Conservation (phyloP, 2,888 invertebrate species). For the Sepioteuthis lessoniana region DNA sequence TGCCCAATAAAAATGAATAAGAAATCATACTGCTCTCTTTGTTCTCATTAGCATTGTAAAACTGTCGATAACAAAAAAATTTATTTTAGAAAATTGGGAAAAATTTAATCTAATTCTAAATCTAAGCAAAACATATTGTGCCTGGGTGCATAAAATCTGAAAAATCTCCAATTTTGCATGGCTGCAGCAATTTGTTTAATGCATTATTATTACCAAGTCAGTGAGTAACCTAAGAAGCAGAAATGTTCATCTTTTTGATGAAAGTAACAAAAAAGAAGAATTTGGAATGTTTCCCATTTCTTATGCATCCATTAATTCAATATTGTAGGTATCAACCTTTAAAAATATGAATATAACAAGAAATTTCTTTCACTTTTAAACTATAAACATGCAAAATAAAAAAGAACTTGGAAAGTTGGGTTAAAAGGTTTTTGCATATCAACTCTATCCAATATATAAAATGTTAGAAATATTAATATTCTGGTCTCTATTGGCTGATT, state of each 20-base stretch:
- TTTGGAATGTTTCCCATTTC: background rate
- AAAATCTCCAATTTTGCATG: background rate
- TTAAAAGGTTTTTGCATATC: background rate
- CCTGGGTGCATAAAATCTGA: background rate
- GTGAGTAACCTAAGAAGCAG: background rate
- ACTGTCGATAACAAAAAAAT: background rate
- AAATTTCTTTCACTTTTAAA: background rate
- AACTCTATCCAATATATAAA: background rate
- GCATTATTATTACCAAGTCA: background rate
- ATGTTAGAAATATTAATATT: conserved; percentile 16
- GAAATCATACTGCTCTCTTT: background rate
- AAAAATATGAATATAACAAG: background rate
- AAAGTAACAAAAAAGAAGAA: background rate
- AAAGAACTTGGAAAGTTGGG: background rate
- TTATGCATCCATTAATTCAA: background rate
- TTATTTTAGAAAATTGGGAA: background rate
- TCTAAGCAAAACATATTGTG: background rate
- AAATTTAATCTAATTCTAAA: background rate
- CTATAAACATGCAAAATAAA: background rate
- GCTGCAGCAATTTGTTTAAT: background rate
- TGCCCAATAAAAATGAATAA: too few relatives aligned
- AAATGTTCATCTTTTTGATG: background rate
- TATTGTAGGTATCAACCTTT: background rate
- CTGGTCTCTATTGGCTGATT: background rate
- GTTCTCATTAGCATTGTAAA: background rate